Conservation (phyloP, 2,113 vertebrate genomes). For the Plecotus auritus region DNA sequence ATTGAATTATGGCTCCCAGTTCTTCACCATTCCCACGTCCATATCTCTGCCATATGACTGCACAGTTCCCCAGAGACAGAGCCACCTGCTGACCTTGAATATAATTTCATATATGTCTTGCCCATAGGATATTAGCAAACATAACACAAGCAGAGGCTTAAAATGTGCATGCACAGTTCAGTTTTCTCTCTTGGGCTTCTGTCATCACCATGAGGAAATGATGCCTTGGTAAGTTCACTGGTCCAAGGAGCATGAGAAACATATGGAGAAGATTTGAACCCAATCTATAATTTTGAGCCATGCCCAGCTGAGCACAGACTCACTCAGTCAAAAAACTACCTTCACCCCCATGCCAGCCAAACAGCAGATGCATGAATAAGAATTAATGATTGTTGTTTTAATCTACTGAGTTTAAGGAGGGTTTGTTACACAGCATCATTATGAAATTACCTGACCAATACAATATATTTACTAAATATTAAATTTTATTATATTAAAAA, state of each 20-base stretch:
- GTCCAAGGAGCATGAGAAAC: background rate
- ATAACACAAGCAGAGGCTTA: background rate
- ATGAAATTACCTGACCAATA: background rate
- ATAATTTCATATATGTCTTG: background rate
- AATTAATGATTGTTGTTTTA: background rate
- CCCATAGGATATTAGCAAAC: background rate
- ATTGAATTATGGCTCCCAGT: background rate
- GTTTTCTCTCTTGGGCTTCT: background rate
- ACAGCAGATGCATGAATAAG: background rate
- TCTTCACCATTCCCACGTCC: background rate
- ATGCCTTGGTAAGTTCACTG: background rate
- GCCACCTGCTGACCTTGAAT: background rate
- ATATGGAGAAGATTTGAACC: background rate
- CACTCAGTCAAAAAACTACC: background rate
- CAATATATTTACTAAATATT: background rate
- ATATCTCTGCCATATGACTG: background rate
- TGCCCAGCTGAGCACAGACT: background rate
- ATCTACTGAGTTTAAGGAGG: background rate
- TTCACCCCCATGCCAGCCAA: background rate
- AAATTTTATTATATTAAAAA: background rate
- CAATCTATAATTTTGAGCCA: background rate
- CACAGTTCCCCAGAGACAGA: background rate
- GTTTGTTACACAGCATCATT: background rate
- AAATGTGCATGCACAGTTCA: background rate
- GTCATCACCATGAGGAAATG: background rate